Conservation (phyloP, 2,113 vertebrate genomes). For the Furnarius figulus region DNA sequence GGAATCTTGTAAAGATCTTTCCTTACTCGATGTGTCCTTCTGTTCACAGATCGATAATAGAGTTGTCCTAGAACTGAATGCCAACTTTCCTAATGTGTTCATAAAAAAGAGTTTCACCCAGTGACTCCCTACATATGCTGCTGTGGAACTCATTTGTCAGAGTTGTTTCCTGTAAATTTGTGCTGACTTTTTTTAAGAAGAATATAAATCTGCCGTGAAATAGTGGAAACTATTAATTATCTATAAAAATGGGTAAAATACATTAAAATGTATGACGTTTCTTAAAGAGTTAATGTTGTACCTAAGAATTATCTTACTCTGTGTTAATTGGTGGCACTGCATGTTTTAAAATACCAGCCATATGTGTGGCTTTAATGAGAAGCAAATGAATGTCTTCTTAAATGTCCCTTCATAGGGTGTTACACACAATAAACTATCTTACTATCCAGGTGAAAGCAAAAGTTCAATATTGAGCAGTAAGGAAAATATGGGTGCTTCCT, state of each 20-base stretch:
- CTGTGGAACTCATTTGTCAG: slow-evolving; percentile 38
- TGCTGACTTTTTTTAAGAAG: slow-evolving; percentile 33
- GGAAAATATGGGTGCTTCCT: neutral
- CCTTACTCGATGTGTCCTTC: slow-evolving; percentile 95
- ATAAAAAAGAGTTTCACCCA: slow-evolving; percentile 99
- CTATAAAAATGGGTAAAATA: slow-evolving; percentile 36
- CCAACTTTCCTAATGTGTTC: slow-evolving; percentile 88
- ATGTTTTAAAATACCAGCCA: slow-evolving; percentile 45
- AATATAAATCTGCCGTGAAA: slow-evolving; percentile 22
- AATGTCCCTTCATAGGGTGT: slow-evolving; percentile 34
- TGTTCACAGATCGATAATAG: slow-evolving; percentile 95
- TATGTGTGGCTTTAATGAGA: slow-evolving; percentile 44
- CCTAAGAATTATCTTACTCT: slow-evolving; percentile 24
- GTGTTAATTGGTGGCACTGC: slow-evolving; percentile 29
- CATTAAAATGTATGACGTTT: slow-evolving; percentile 32
- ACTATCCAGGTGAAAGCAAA: slow-evolving; percentile 59
- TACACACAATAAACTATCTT: slow-evolving; percentile 23
- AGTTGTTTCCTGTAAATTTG: slow-evolving; percentile 45
- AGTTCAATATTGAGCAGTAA: slow-evolving; percentile 27
- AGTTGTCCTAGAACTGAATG: slow-evolving; percentile 87
- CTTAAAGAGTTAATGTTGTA: slow-evolving; percentile 9
- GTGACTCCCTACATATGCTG: slow-evolving; percentile 72
- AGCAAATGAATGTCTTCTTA: slow-evolving; percentile 30
- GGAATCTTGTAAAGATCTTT: slow-evolving; percentile 88
- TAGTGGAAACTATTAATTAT: slow-evolving; percentile 29